Evolutionary conservation across 2,797 vertebrate species (phyloP).

Genomic region (Ceyx erithaca): DNA sequence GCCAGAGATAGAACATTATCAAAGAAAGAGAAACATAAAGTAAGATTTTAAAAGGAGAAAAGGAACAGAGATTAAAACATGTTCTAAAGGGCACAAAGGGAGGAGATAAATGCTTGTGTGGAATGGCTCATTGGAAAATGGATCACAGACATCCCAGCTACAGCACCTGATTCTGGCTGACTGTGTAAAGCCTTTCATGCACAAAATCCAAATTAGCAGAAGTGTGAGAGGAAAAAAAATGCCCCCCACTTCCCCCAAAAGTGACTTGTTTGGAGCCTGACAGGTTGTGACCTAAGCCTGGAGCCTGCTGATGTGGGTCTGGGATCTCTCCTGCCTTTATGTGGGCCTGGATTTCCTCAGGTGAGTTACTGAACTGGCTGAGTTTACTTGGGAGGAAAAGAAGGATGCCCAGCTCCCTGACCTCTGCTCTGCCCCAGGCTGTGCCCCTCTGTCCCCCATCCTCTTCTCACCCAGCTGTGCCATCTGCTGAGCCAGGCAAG

Average conservation of each 20-base stretch:
- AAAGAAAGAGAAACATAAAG: background rate
- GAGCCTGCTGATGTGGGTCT: background rate
- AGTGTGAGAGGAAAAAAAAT: fast-evolving
- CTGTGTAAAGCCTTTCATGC: background rate
- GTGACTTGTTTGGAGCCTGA: background rate
- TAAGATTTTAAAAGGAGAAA: slow-evolving; percentile 1
- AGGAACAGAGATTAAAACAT: background rate
- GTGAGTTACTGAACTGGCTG: background rate
- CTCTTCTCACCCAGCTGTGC: background rate
- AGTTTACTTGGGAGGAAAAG: background rate
- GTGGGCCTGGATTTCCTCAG: background rate
- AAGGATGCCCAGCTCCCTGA: background rate
- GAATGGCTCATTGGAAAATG: background rate
- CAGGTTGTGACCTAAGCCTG: background rate
- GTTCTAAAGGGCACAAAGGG: background rate
- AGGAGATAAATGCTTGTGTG: background rate
- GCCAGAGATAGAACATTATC: background rate
- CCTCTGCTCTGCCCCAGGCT: background rate
- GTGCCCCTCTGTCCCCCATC: background rate
- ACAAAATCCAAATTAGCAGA: background rate
- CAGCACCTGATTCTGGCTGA: background rate
- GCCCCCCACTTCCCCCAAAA: background rate
- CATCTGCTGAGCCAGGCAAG: background rate
- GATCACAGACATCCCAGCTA: background rate
- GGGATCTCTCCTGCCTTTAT: background rate